A percentile compares a stretch with the other conserved stretches of the same genome.
Evolutionary conservation across 92 coral and sea anemone species (phyloP).

Genomic region (Paramuricea clavata): DNA sequence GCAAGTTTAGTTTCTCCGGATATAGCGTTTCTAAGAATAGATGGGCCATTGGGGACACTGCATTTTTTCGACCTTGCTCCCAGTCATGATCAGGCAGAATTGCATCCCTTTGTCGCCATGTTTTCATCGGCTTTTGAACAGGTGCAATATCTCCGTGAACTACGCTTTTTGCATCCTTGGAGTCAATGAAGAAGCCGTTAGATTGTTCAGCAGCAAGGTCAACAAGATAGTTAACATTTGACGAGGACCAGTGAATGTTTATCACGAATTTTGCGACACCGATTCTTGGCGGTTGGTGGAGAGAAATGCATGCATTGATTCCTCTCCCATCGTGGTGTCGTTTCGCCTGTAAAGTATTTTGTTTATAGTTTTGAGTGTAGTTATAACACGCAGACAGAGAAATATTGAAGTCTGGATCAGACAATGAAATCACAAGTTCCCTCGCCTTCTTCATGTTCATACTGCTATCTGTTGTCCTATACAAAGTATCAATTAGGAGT

Average conservation of each 20-base stretch:
- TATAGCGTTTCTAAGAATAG: slow-evolving; percentile 62
- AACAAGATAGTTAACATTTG: slow-evolving; percentile 66
- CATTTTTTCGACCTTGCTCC: slow-evolving; percentile 63
- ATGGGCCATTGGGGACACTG: slow-evolving; percentile 72
- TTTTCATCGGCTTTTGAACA: slow-evolving; percentile 58
- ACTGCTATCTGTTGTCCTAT: slow-evolving; percentile 61
- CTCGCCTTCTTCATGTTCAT: slow-evolving; percentile 62
- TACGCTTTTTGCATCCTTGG: slow-evolving; percentile 76
- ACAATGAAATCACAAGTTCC: slow-evolving; percentile 66
- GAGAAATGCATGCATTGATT: slow-evolving; percentile 68
- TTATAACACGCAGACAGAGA: slow-evolving; percentile 67
- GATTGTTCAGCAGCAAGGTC: slow-evolving; percentile 58
- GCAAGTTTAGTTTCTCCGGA: slow-evolving; percentile 21
- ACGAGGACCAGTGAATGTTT: slow-evolving; percentile 69
- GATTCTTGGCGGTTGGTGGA: slow-evolving; percentile 66
- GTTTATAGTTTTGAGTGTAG: slow-evolving; percentile 68
- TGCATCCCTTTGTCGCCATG: slow-evolving; percentile 53
- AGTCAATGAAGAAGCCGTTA: slow-evolving; percentile 47
- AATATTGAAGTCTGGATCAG: slow-evolving; percentile 53
- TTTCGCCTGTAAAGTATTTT: slow-evolving; percentile 66
- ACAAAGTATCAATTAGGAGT: slow-evolving; percentile 57
- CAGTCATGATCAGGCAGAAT: slow-evolving; percentile 67
- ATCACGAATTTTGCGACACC: slow-evolving; percentile 64
- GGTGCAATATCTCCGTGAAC: slow-evolving; percentile 69
- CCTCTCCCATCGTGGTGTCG: slow-evolving; percentile 69